phyloP scores from a whole-genome alignment of 2,113 vertebrate genomes.

The Notechis scutatus region DNA sequence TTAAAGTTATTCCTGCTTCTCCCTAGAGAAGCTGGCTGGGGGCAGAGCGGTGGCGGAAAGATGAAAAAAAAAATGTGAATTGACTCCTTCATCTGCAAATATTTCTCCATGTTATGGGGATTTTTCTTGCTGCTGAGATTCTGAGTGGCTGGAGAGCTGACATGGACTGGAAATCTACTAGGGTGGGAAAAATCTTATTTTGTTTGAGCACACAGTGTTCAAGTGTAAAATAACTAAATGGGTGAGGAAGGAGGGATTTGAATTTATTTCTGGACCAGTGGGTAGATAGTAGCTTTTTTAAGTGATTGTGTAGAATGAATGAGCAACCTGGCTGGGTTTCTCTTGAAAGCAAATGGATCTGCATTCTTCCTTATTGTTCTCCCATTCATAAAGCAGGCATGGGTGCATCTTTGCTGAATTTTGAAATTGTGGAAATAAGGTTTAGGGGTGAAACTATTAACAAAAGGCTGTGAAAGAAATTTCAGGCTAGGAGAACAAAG shows the following conservation, averaged over 20 bases:
- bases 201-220: not conserved
- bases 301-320: not conserved
- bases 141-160: not conserved
- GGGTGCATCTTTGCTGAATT: not conserved
- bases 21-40: not conserved
- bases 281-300: not conserved
- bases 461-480: not conserved
- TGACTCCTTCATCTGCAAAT: not conserved
- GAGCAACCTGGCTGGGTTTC: not conserved
- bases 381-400: not conserved
- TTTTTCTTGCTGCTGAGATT: not conserved
- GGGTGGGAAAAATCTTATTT: not conserved
- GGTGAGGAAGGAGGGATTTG: not conserved
- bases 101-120: not conserved
- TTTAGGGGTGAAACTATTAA: not conserved
- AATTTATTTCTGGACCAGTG: not conserved
- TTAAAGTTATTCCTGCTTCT: not conserved
- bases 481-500: constrained; percentile 35
- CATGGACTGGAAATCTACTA: not conserved
- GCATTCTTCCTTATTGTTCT: too few species aligned
- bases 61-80: not conserved
- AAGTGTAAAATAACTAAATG: not conserved
- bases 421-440: not conserved
- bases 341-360: not conserved
- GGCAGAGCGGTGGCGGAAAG: not conserved